Evolutionary conservation across 2,113 vertebrate genomes (phyloP).

Genomic region (Bos indicus): DNA sequence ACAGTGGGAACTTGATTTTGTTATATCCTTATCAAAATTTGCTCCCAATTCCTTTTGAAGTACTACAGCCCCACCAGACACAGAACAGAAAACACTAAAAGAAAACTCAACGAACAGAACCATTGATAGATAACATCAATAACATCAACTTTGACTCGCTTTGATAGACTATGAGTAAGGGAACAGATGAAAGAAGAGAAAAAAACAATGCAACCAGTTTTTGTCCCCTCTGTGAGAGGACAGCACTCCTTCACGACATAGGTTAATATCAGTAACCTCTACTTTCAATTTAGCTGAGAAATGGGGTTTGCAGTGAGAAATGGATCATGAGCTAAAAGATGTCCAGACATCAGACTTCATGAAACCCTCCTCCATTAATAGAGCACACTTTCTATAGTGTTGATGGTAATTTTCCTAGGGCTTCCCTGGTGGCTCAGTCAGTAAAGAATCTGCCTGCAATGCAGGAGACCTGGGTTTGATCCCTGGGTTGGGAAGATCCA

Average conservation of each 20-base stretch:
- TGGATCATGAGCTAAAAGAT: neutral
- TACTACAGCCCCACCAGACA: neutral
- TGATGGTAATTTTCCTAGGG: neutral
- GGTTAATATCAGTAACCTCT: neutral
- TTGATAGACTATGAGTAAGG: neutral
- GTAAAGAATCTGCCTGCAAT: neutral
- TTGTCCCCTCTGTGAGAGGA: neutral
- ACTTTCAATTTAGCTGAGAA: neutral
- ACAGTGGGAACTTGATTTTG: slow-evolving; percentile 16
- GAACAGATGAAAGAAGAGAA: neutral
- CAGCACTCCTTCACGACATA: neutral
- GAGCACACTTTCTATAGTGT: neutral
- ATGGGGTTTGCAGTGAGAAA: neutral
- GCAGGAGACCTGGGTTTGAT: neutral
- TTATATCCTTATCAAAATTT: slow-evolving; percentile 5
- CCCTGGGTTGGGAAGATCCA: neutral
- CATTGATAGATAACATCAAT: neutral
- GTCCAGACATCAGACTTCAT: neutral
- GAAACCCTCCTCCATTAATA: neutral
- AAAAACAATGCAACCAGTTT: neutral
- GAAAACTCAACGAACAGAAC: neutral
- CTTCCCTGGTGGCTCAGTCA: neutral
- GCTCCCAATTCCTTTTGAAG: neutral
- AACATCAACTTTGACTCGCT: neutral
- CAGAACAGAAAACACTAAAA: neutral